Conservation (phyloP, 2,888 invertebrate genomes). For the Lasioglossum villosulum region DNA sequence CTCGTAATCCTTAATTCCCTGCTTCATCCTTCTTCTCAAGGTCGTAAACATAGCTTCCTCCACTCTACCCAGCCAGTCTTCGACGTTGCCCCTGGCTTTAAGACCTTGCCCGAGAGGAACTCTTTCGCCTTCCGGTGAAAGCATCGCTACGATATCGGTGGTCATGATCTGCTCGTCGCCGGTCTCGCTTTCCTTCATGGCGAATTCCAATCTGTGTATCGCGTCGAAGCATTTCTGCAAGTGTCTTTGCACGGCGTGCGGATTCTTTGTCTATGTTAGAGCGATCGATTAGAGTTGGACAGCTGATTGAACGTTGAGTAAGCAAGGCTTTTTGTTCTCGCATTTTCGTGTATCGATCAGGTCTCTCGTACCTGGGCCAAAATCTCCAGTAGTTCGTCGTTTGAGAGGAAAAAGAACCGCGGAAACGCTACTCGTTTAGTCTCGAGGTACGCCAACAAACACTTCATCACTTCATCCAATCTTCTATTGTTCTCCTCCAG, state of each 20-base stretch:
- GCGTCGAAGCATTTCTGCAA: slow-evolving; percentile 96
- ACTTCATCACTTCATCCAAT: slow-evolving; percentile 95
- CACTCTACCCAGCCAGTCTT: slow-evolving; percentile 96
- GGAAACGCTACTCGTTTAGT: slow-evolving; percentile 95
- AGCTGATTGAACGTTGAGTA: not conserved
- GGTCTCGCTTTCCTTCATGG: slow-evolving; percentile 86
- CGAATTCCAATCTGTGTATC: slow-evolving; percentile 92
- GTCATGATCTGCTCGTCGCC: slow-evolving; percentile 86
- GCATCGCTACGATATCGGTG: slow-evolving; percentile 94
- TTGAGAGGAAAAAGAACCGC: slow-evolving; percentile 95
- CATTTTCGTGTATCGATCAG: not conserved
- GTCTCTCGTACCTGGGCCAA: slow-evolving; percentile 90
- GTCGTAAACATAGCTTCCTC: slow-evolving; percentile 95
- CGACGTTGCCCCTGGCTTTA: slow-evolving; percentile 95
- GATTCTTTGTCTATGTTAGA: slow-evolving; percentile 89
- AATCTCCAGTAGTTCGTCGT: slow-evolving; percentile 95
- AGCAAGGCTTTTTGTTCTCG: not conserved
- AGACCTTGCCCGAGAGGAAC: slow-evolving; percentile 92
- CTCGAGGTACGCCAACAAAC: slow-evolving; percentile 95
- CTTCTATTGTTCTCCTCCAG: slow-evolving; percentile 91
- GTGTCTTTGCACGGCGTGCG: slow-evolving; percentile 95
- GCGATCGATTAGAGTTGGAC: not conserved
- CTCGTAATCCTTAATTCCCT: slow-evolving; percentile 89
- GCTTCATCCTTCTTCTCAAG: slow-evolving; percentile 91
- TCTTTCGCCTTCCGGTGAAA: slow-evolving; percentile 95